phyloP scores from a whole-genome alignment of 2,113 vertebrate species.

The Pomatorhinus ruficollis region DNA sequence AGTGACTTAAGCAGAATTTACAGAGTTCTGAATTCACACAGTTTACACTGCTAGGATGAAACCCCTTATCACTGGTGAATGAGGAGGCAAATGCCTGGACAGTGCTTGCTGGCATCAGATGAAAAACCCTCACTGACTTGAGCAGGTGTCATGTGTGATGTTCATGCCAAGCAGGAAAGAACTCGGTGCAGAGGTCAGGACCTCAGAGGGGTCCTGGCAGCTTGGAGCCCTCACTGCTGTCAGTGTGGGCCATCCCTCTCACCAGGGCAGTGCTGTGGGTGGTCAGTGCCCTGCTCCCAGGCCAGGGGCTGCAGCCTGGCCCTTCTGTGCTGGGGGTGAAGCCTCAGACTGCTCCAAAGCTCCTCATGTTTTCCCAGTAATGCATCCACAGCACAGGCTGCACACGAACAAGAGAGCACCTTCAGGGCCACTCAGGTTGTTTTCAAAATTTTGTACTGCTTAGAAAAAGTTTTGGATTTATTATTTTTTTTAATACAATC shows the following conservation, averaged over 20 bases:
- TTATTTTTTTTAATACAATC: neutral
- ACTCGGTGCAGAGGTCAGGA: too few species aligned
- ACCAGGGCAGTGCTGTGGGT: neutral
- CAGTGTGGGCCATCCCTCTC: rapidly evolving
- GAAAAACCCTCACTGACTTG: neutral
- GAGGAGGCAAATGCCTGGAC: neutral
- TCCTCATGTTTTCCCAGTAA: neutral
- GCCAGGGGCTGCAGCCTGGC: neutral
- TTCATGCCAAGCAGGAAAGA: neutral
- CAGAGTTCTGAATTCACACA: neutral
- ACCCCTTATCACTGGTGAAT: neutral
- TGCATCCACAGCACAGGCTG: neutral
- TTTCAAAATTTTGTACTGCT: neutral
- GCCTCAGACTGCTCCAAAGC: neutral
- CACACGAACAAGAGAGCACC: neutral
- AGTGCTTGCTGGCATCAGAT: neutral
- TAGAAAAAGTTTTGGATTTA: neutral
- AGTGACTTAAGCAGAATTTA: neutral
- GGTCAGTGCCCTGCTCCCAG: neutral
- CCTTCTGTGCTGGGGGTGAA: neutral
- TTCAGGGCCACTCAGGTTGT: neutral
- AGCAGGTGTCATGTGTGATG: neutral
- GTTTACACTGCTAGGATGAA: neutral
- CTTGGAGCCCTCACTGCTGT: neutral
- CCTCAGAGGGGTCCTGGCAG: neutral